Percentiles rank a stretch among this genome's conserved stretches.
These are phyloP conservation scores for Actinia equina DNA, from an alignment of 64 coral and sea anemone genomes.

Conservation along the genomic window DNA sequence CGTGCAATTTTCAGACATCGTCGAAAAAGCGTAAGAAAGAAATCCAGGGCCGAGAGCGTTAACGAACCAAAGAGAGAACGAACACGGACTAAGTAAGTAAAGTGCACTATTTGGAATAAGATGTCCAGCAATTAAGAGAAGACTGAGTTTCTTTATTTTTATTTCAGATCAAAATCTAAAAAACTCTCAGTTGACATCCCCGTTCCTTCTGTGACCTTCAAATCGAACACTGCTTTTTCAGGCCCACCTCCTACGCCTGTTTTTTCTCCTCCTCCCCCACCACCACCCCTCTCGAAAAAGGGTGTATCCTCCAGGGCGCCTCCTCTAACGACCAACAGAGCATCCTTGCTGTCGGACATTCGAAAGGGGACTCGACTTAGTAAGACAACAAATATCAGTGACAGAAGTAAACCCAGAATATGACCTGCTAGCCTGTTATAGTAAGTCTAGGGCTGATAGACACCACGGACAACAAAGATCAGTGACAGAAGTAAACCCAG, in stretches of 20 bases:
- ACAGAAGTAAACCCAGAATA: constrained; percentile 48
- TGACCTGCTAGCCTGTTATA: neutral
- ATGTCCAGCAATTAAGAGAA: neutral
- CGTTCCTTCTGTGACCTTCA: neutral
- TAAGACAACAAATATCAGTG: constrained; percentile 18
- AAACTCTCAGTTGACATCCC: neutral
- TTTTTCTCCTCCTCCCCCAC: constrained; percentile 8
- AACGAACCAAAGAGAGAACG: constrained; percentile 6
- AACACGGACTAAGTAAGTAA: neutral
- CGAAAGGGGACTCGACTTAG: constrained; percentile 40
- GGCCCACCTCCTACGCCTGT: neutral
- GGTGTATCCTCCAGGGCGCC: neutral
- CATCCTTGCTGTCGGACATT: constrained; percentile 37
- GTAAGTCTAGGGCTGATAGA: neutral
- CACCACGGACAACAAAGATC: no score
- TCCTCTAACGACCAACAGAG: neutral
- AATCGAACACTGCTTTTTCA: neutral
- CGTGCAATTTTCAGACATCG: neutral
- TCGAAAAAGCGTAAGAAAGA: constrained; percentile 6
- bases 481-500: no score
- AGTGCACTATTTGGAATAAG: neutral
- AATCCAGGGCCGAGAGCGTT: neutral
- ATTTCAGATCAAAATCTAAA: constrained; percentile 21
- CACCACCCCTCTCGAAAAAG: neutral
- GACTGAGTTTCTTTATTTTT: neutral